Evolutionary conservation across 2,113 vertebrate species (phyloP).

Genomic region (Falcunculus frontatus): DNA sequence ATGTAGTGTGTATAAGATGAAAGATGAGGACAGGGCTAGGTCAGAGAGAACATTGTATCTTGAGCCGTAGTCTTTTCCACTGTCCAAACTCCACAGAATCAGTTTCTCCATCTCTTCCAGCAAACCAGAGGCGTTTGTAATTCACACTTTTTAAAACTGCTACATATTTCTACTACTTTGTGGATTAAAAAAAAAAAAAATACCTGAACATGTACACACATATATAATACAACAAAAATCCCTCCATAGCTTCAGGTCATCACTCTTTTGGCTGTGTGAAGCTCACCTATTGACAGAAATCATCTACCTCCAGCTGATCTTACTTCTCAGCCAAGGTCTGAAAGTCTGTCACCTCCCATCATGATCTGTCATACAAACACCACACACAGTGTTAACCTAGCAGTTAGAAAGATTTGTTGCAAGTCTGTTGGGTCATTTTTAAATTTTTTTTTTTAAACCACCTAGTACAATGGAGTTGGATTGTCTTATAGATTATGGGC

Average conservation of each 20-base stretch:
- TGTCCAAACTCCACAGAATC: slow-evolving; percentile 1
- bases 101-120: background rate
- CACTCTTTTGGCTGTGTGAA: background rate
- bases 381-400: slow-evolving; percentile 12
- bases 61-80: background rate
- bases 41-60: slow-evolving; percentile 14
- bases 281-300: slow-evolving; percentile 40
- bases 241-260: background rate
- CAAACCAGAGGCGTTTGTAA: background rate
- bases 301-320: slow-evolving; percentile 23
- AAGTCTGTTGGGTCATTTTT: background rate
- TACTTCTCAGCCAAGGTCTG: slow-evolving; percentile 25
- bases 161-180: background rate
- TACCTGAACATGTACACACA: background rate
- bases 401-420: slow-evolving; percentile 10
- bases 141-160: background rate
- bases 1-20: slow-evolving; percentile 4
- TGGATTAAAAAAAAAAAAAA: background rate
- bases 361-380: slow-evolving; percentile 16
- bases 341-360: slow-evolving; percentile 29
- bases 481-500: background rate
- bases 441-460: background rate
- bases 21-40: slow-evolving; percentile 37
- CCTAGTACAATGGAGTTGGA: background rate
- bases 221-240: background rate